Base-by-base conservation (phyloP, 1,140 invertebrate species). In the Pseudomyrmex concolor region DNA sequence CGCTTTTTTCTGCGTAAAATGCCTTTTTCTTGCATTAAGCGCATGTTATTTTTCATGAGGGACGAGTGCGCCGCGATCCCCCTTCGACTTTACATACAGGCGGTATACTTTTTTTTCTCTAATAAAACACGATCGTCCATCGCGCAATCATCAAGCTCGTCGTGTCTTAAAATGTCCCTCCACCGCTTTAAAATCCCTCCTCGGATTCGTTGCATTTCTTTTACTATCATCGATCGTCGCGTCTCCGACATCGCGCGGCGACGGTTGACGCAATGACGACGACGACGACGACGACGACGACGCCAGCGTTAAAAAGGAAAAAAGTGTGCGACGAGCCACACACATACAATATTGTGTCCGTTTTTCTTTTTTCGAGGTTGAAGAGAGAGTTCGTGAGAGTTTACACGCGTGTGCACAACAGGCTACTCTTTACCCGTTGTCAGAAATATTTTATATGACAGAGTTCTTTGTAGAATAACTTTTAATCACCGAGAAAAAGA, bases 211-310 rank as follows among this genome's bases (percentile, higher is more conserved):
- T 80, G 50, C 43, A 60, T 80, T 80, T 71, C 76, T 80, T 70
- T 70, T 80, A 71, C 19, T 80, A 48, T 59, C 22, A 80, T 80
- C 76, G 76, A 80, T 80, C 66, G 76, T 50, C 19, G 54, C 15
- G 64, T 78, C 76, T 78, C 54, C 19, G 64, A 59, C 66, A 59
- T 70, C 34, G 76, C 54, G 43, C 76, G 63, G 45, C 25, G 60
- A 67, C 50, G 34, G 51, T 70, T 70, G 54, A 78, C 74, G 63
- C 74, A 57, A 78, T 13, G 63, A 68, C 64, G 64, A 25, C 17
- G 64, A 5, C 64, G 22, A 19, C 48, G 25, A 19, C 48, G 25
- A 2, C 25, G 25, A 2, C 25, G 25, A 3, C 34, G 34, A 5
- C 34, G 34, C 5, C 5, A 0, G 4, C 34, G 34, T 34, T 50